Evolutionary conservation across 2,113 vertebrate genomes (phyloP), one percentile per base, ranked within the genome.

Genomic region (Nycticorax nycticorax): DNA sequence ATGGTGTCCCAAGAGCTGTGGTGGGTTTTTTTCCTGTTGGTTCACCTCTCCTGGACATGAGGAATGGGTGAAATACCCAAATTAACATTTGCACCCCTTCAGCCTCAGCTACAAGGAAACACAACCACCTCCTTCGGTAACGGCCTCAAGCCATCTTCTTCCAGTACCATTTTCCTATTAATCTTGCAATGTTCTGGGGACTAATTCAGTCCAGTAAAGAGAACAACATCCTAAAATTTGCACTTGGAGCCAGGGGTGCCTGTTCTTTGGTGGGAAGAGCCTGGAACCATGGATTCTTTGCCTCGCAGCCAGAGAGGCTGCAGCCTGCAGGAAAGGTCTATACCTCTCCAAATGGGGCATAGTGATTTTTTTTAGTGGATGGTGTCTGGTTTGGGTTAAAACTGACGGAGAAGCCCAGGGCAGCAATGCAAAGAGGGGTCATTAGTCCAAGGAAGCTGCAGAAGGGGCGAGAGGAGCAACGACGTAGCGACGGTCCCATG

Each of bases 1-100:
- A 24, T 2, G 10, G 3, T 13, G 30, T 67, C 59, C 30, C 60
- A 48, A 3, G 33, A 60, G 6, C 0, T 55, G n/a, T 6, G 16
- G 6, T 21, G 56, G 14, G 0, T 72, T 93, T 56, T 56, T 75
- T 12, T 7, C 16, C 5, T 52, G 74, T 84, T 62, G 6, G 14
- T 91, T 74, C 62, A 21, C 6, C 16, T 92, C 27, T 63, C 37
- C 63, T 67, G 63, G 63, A 28, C 18, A 35, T 12, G n/a, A 93
- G 59, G 53, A 55, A 56, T 9, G 48, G 68, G 14, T 41, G 26
- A 86, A 63, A 53, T 37, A 37, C 7, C 45, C 39, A 68, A 57
- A 37, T 21, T 6, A 62, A 28, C 5, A 8, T 30, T 50, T 57
- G 10, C 26, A 26, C 5, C 66, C 14, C 39, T 56, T 18, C 16